phyloP scores from a whole-genome alignment of 2,888 invertebrate species.

The Mycogona germanica region DNA sequence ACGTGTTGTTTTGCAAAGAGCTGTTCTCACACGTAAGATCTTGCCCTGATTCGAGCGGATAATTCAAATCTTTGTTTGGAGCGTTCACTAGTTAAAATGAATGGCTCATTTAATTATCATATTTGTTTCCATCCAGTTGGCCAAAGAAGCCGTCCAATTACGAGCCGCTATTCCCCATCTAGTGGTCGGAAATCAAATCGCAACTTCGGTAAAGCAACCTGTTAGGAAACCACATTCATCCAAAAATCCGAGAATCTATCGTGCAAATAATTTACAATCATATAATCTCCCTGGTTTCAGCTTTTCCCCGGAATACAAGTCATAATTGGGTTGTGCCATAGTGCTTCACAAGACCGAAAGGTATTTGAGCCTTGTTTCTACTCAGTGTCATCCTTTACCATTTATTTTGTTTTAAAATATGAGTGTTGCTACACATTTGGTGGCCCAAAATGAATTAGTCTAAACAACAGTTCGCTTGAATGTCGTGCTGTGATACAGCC shows the following conservation, averaged over 20 bases:
- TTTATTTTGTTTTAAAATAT: background rate
- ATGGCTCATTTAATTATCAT: background rate
- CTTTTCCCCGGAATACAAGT: slow-evolving; percentile 85
- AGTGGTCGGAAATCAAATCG: slow-evolving; percentile 94
- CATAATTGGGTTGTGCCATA: slow-evolving; percentile 82
- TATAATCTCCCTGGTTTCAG: slow-evolving; percentile 37
- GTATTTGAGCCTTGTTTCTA: slow-evolving; percentile 4
- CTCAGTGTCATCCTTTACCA: background rate
- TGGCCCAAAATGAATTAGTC: no score
- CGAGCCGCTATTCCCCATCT: slow-evolving; percentile 90
- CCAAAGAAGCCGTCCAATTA: slow-evolving; percentile 86
- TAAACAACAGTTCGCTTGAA: no score
- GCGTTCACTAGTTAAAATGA: background rate
- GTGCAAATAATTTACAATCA: background rate
- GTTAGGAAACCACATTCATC: background rate
- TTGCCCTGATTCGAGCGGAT: background rate
- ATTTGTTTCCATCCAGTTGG: slow-evolving; percentile 40
- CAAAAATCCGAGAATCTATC: background rate
- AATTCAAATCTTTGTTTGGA: background rate
- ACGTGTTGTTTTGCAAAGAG: slow-evolving; percentile 94
- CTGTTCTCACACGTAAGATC: slow-evolving; percentile 60
- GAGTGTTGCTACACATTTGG: background rate
- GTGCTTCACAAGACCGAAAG: slow-evolving; percentile 39
- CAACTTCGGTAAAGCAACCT: slow-evolving; percentile 77
- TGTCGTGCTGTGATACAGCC: no score